Base-by-base conservation (phyloP, 2,113 vertebrate genomes). In the Gobius niger region DNA sequence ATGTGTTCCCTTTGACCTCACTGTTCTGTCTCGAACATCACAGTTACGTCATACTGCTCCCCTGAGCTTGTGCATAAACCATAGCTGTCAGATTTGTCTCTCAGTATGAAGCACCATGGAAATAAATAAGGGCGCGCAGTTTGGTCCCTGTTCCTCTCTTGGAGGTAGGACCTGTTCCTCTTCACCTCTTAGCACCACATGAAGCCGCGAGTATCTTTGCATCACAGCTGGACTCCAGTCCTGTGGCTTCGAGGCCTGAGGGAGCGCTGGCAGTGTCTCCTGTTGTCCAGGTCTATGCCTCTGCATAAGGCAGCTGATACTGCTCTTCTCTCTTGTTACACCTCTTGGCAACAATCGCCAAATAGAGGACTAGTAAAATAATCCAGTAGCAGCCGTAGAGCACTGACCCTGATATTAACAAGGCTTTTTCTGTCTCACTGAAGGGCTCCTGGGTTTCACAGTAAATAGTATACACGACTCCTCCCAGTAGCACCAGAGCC, bases 371-470 rank as follows among this genome's bases (percentile, higher is more conserved):
- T 75, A 99, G 91, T 75, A 99, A 92, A 41, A 95, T 91, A 68
- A 98, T 78, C 98, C 97, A 99, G 88, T 99, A 99, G 90, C 95
- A 98, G 83, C 93, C 96, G 0, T 99, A 99, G 15, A 99, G 89
- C 50, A 95, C 85, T 19, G 94, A 93, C 2, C 98, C 98, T 0
- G 94, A 92, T 49, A 98, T 62, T 0, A 99, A 91, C 85, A 99
- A 94, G 57, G 93, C 93, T 80, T 95, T 93, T 89, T 99, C 98
- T 0, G 94, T 98, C 75, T 98, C 95, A 0, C 92, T 96, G 82
- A 99, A 95, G 0, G 96, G 92, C 79, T 97, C 95, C 76, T 92
- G 92, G 8, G 92, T 90, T 93, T 99, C 97, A 78, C 94, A 95
- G 87, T 97, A 99, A 68, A 97, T 93, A 0, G 98, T 99, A 72